Evolutionary conservation across 2,888 invertebrate genomes (phyloP).

Genomic region (Malthinus seriepunctatus): DNA sequence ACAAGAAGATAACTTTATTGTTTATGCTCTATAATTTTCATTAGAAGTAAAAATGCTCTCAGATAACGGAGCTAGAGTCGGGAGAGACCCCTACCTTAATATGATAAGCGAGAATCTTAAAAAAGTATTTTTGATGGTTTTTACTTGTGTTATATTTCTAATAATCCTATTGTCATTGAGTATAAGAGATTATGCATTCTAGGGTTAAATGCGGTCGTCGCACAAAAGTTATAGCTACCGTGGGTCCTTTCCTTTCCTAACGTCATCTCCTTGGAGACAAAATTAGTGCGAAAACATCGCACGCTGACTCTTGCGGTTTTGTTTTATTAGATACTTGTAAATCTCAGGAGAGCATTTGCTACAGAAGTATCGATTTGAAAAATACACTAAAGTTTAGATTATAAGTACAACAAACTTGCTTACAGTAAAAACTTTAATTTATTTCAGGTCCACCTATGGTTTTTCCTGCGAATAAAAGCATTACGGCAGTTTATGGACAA

Average conservation of each 20-base stretch:
- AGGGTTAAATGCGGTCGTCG: conserved; percentile 35
- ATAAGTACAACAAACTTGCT: conserved; percentile 6
- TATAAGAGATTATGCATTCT: too few species aligned
- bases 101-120: too few species aligned
- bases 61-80: too few species aligned
- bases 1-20: too few species aligned
- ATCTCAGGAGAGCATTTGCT: conserved; percentile 21
- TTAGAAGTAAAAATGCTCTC: too few species aligned
- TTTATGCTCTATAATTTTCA: too few species aligned
- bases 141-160: too few species aligned
- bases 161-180: too few species aligned
- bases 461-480: conserved; percentile 65
- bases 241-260: conserved; percentile 33
- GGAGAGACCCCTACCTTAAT: too few species aligned
- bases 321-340: conserved; percentile 25
- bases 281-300: conserved; percentile 29
- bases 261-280: conserved; percentile 23
- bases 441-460: conserved; percentile 69
- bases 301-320: conserved; percentile 28
- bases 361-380: conserved; percentile 25
- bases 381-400: conserved; percentile 12
- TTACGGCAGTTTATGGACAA: conserved; percentile 71
- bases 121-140: too few species aligned
- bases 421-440: background rate
- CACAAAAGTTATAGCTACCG: conserved; percentile 34